Conservation (phyloP, 2,888 invertebrate species). For the Meganola albula region DNA sequence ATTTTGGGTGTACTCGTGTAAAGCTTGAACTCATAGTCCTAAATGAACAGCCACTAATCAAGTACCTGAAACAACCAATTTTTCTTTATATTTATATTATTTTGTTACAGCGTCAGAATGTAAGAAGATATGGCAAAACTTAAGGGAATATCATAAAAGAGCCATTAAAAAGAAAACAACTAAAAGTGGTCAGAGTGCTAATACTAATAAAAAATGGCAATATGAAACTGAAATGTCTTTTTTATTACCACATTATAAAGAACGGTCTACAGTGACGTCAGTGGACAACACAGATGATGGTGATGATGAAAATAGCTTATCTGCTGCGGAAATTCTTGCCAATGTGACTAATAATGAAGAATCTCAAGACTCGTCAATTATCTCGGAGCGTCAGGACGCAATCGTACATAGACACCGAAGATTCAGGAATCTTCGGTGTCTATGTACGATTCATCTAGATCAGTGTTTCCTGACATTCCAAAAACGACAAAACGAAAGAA, state of each 20-base stretch:
- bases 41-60: constrained; percentile 5
- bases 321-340: constrained; percentile 6
- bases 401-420: constrained; percentile 4
- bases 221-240: constrained; percentile 8
- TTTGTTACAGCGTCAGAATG: constrained; percentile 3
- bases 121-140: constrained; percentile 6
- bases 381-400: constrained; percentile 6
- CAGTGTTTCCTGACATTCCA: constrained; percentile 5
- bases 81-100: not conserved
- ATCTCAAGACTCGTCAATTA: constrained; percentile 5
- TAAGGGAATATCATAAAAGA: constrained; percentile 2
- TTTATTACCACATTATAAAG: constrained; percentile 7
- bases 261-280: constrained; percentile 7
- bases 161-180: constrained; percentile 3
- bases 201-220: constrained; percentile 4
- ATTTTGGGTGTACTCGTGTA: constrained; percentile 3
- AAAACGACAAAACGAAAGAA: constrained; percentile 5
- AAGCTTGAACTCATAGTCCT: constrained; percentile 5
- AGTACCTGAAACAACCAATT: constrained; percentile 5
- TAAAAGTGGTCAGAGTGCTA: constrained; percentile 7
- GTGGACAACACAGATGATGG: constrained; percentile 5
- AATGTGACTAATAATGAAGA: constrained; percentile 7
- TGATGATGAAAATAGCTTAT: too few species aligned
- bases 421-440: constrained; percentile 5
- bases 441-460: too few species aligned